phyloP scores from a whole-genome alignment of 2,888 invertebrate genomes.

The Protula sp. region DNA sequence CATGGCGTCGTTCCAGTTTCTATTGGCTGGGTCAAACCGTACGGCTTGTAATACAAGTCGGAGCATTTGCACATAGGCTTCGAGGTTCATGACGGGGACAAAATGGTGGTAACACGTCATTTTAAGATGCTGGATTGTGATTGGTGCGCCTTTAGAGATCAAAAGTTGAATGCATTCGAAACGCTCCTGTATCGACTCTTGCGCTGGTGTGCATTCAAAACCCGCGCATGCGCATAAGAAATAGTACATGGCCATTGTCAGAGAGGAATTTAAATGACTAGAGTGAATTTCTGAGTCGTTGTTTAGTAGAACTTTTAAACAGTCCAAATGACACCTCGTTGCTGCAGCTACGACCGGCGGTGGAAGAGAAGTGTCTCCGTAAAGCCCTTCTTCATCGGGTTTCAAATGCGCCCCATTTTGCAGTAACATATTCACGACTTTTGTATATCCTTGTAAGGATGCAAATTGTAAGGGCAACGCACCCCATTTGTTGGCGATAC shows the following conservation, averaged over 20 bases:
- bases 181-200: not conserved
- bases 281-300: not conserved
- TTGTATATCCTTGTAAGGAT: slow-evolving; percentile 8
- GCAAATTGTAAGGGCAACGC: slow-evolving; percentile 18
- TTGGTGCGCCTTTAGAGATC: not conserved
- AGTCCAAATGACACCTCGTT: slow-evolving; percentile 6
- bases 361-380: not conserved
- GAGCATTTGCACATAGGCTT: not conserved
- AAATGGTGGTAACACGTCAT: not conserved
- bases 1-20: not conserved
- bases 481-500: slow-evolving; percentile 55
- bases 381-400: not conserved
- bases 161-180: not conserved
- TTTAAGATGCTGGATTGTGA: not conserved
- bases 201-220: not conserved
- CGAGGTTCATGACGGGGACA: not conserved
- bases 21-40: not conserved
- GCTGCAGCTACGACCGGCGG: slow-evolving; percentile 5
- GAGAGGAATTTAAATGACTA: not conserved
- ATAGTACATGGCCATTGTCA: not conserved
- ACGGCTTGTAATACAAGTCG: not conserved
- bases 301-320: slow-evolving; percentile 6
- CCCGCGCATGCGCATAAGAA: not conserved
- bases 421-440: slow-evolving; percentile 8
- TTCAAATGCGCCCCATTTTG: slow-evolving; percentile 2